phyloP scores from a whole-genome alignment of 2,888 invertebrate species.

The Saturnia pavonia region DNA sequence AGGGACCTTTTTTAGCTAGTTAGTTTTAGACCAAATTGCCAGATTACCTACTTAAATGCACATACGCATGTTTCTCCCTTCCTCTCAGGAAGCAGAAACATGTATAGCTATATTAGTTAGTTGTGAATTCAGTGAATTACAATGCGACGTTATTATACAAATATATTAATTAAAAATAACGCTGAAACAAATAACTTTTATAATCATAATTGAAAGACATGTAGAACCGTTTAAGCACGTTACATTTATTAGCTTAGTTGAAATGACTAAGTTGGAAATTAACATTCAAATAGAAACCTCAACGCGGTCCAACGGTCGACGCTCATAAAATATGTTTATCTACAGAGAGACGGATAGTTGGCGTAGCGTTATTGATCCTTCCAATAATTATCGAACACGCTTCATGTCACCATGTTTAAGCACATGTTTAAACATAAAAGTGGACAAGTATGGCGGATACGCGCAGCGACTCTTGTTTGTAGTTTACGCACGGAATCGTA shows the following conservation, averaged over 20 bases:
- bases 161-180: not conserved
- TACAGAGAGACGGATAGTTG: slow-evolving; percentile 75
- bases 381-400: slow-evolving; percentile 82
- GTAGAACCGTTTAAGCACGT: slow-evolving; percentile 34
- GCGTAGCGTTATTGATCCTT: slow-evolving; percentile 78
- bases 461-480: slow-evolving; percentile 63
- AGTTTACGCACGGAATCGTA: slow-evolving; percentile 75
- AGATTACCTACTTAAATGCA: no score
- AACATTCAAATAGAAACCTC: slow-evolving; percentile 78
- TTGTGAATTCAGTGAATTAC: not conserved
- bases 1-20: no score
- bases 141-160: not conserved
- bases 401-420: slow-evolving; percentile 78
- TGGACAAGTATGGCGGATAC: slow-evolving; percentile 70
- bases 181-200: not conserved
- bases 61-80: no score
- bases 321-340: slow-evolving; percentile 75
- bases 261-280: slow-evolving; percentile 69
- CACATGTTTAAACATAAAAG: slow-evolving; percentile 74
- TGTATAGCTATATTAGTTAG: no score
- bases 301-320: slow-evolving; percentile 53
- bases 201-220: slow-evolving; percentile 11
- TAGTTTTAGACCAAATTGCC: no score
- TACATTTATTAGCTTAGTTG: slow-evolving; percentile 49
- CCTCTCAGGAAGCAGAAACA: no score